These are phyloP conservation scores for Ormia ochracea DNA, from an alignment of 2,888 invertebrate species.

Conservation along the genomic window DNA sequence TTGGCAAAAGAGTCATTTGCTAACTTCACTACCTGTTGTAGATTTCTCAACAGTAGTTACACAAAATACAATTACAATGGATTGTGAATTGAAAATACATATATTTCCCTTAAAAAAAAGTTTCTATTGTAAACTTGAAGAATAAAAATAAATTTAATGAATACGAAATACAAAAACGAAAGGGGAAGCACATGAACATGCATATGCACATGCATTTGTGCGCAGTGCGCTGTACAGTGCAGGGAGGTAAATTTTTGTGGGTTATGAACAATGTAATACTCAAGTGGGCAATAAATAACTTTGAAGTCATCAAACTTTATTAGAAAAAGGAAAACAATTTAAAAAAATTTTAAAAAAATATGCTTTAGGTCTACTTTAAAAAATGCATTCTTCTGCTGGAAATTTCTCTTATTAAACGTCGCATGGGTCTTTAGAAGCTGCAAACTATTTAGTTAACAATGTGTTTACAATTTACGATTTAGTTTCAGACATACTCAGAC, in stretches of 20 bases:
- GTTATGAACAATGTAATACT: slow-evolving; percentile 25
- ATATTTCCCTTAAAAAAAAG: too few relatives aligned
- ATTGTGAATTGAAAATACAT: too few relatives aligned
- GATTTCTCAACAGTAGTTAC: too few relatives aligned
- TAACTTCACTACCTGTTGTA: too few relatives aligned
- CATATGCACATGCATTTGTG: background rate
- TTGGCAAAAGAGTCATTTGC: too few relatives aligned
- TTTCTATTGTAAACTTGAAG: too few relatives aligned
- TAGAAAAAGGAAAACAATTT: too few relatives aligned
- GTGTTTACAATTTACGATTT: slow-evolving; percentile 40
- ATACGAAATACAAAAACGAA: too few relatives aligned
- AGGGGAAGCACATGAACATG: background rate
- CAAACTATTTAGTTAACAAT: slow-evolving; percentile 52
- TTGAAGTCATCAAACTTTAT: slow-evolving; percentile 36
- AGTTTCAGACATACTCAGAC: slow-evolving; percentile 15
- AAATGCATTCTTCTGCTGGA: slow-evolving; percentile 11
- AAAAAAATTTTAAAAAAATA: background rate
- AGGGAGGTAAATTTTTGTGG: slow-evolving; percentile 32
- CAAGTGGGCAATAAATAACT: slow-evolving; percentile 39
- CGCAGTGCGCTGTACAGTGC: slow-evolving; percentile 6
- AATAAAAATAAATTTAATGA: too few relatives aligned
- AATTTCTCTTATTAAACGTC: background rate
- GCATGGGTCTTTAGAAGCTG: slow-evolving; percentile 52
- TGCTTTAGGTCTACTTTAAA: slow-evolving; percentile 14
- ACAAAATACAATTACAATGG: too few relatives aligned